Base-by-base conservation (phyloP, 2,113 vertebrate species). In the Sinocyclocheilus anshuiensis region DNA sequence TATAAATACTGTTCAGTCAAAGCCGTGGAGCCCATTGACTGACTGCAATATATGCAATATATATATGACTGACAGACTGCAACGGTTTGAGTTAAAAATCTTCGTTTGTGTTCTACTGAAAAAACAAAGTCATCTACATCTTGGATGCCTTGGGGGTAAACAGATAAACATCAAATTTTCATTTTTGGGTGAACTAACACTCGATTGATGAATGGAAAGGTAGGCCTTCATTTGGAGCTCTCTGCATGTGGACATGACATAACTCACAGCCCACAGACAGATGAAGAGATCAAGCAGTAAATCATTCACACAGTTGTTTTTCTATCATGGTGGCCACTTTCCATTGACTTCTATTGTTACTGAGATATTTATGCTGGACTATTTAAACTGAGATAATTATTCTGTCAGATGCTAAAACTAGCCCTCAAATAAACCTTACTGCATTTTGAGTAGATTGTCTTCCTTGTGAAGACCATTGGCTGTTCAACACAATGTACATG, bases 161-260 rank as follows among this genome's bases (percentile, higher is more conserved):
- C 29, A 33, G 29, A 3, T 33, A 33, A 33, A 33, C 2, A 33
- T 33, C 29, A 33, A 3, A 33, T 33, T 33, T 29, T 33, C 29
- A 33, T 33, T 33, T 33, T 33, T 33, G 29, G 29, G 29, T 33
- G 29, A 33, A 33, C 29, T 33, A 99, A 96, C 98, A 99, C 90
- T 99, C 97, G 86, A 99, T 99, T 7, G 98, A 99, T 90, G 98
- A 99, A 93, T 99, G 98, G 98, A 99, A 99, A 99, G 98, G 98
- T 97, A 94, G 94, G 42, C 7, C 36, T 91, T 75, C 81, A 6
- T 61, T 18, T 36, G 8, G 33, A 71, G 22, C 61, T 20, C 12
- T 29, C 53, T 33, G 36, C 36, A 65, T 67, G 39, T 18, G 77
- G 16, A 61, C 83, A 13, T 67, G 84, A 50, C 57, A 50, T 10